phyloP scores from a whole-genome alignment of 1,140 invertebrate genomes.

The Muscidifurax raptorellus region DNA sequence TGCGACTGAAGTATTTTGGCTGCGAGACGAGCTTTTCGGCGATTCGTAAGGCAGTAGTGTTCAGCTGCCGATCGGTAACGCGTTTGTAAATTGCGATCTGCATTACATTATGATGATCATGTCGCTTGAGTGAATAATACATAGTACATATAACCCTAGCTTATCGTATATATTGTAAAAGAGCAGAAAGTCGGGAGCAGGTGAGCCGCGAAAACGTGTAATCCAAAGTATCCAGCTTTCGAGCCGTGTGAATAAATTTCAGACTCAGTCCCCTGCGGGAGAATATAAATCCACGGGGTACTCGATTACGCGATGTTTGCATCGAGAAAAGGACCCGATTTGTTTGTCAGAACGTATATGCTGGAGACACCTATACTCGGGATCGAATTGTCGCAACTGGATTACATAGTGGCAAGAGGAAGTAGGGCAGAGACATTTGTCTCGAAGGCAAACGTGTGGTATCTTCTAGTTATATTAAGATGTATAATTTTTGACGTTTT shows the following conservation, averaged over 20 bases:
- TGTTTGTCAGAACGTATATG: neutral
- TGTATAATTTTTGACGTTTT: no score
- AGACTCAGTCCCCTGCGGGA: neutral
- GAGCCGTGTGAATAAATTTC: neutral
- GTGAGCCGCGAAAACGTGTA: neutral
- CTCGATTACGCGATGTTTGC: slow-evolving; percentile 11
- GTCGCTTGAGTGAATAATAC: no score
- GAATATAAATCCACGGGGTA: neutral
- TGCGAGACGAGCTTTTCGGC: no score
- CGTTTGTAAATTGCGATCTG: no score
- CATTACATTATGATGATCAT: no score
- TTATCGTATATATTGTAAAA: neutral
- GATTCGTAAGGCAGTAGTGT: no score
- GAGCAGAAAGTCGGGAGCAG: neutral
- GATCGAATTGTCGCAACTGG: slow-evolving; percentile 1
- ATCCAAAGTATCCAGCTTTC: neutral
- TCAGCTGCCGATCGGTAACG: no score
- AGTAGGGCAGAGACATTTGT: neutral
- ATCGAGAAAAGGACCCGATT: neutral
- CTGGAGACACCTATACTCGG: neutral
- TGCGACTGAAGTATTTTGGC: neutral
- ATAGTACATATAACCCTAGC: no score
- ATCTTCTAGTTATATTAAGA: no score
- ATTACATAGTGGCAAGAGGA: no score
- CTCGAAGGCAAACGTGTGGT: neutral